Percentiles rank a stretch among this genome's conserved stretches.
These are phyloP conservation scores for Acronicta aceris DNA, from an alignment of 2,888 invertebrate species.

Conservation along the genomic window DNA sequence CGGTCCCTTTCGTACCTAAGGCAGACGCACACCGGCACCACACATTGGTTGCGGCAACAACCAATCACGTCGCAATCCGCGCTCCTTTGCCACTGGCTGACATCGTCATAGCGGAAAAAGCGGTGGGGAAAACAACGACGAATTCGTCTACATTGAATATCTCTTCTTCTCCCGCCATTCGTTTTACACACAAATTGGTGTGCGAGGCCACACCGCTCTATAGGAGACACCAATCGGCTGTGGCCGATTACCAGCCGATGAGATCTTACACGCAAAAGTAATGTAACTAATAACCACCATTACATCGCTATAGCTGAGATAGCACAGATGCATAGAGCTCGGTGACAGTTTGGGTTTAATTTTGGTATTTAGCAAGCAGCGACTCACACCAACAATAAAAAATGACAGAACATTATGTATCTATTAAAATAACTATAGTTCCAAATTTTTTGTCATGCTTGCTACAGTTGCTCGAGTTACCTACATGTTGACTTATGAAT, in stretches of 20 bases:
- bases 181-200: conserved; percentile 73
- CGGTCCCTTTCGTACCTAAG: conserved; percentile 83
- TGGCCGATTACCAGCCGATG: conserved; percentile 60
- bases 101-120: conserved; percentile 71
- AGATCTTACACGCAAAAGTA: conserved; percentile 46
- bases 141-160: conserved; percentile 70
- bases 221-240: conserved; percentile 74
- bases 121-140: conserved; percentile 81
- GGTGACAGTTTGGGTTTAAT: background rate
- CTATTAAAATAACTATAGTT: too few relatives aligned
- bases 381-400: too few relatives aligned
- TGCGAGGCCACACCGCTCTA: conserved; percentile 76
- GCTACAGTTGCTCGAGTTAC: too few relatives aligned
- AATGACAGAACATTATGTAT: too few relatives aligned
- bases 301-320: conserved; percentile 1
- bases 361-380: too few relatives aligned
- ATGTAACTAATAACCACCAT: conserved; percentile 13
- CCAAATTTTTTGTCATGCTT: too few relatives aligned
- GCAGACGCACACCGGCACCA: conserved; percentile 65
- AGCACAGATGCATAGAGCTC: background rate
- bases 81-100: conserved; percentile 72
- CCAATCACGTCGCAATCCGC: conserved; percentile 73
- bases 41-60: conserved; percentile 73
- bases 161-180: conserved; percentile 74
- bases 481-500: too few relatives aligned